phyloP scores from a whole-genome alignment of 2,797 vertebrate genomes.

The Triplophysa yarkandensis region DNA sequence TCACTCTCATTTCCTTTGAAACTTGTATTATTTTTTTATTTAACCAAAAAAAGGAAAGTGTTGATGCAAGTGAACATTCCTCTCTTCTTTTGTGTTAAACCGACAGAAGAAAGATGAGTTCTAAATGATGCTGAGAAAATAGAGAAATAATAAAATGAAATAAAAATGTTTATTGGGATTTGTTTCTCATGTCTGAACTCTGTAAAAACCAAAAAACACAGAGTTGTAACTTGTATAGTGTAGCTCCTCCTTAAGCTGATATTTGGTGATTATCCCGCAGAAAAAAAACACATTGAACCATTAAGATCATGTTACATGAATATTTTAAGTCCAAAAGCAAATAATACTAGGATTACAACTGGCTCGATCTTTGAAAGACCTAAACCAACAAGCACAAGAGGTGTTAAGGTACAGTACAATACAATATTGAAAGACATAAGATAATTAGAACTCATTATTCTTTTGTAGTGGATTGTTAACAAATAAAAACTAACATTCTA shows the following conservation, averaged over 20 bases:
- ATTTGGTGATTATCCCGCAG: slow-evolving; percentile 43
- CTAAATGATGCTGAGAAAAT: neutral
- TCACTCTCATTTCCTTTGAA: neutral
- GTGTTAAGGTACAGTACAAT: neutral
- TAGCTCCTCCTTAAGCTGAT: slow-evolving; percentile 29
- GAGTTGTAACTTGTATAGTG: neutral
- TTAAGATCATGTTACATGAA: slow-evolving; percentile 22
- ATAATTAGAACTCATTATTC: neutral
- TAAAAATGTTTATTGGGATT: neutral
- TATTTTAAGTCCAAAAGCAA: slow-evolving; percentile 42
- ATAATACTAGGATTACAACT: slow-evolving; percentile 1
- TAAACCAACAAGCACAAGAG: neutral
- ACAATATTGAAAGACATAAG: neutral
- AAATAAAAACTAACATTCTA: neutral
- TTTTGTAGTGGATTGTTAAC: neutral
- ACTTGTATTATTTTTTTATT: neutral
- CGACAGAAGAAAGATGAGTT: neutral
- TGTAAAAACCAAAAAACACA: neutral
- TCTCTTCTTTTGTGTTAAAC: neutral
- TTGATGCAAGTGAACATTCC: neutral
- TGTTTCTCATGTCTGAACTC: neutral
- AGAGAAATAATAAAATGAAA: no score
- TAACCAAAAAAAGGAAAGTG: neutral
- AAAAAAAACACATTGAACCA: slow-evolving; percentile 9
- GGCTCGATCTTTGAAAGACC: neutral